phyloP scores from a whole-genome alignment of 2,113 vertebrate genomes.

The Galeopterus variegatus region DNA sequence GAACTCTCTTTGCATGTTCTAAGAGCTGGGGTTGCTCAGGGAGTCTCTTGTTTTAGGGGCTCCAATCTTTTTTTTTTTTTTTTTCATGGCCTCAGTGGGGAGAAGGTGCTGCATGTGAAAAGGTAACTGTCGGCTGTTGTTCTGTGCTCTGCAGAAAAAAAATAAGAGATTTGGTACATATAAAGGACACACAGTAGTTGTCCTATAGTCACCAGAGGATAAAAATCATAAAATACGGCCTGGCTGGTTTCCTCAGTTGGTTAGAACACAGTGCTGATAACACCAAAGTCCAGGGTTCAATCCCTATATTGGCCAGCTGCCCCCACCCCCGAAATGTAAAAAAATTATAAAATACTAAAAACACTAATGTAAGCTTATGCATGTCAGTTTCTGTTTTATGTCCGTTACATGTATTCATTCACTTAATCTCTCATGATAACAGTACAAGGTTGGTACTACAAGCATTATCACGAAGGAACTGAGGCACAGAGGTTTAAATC shows the following conservation, averaged over 20 bases:
- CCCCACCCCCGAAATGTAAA: background rate
- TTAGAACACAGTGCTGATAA: too few relatives aligned
- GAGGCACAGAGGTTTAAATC: background rate
- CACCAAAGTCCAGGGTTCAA: too few relatives aligned
- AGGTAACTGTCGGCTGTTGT: background rate
- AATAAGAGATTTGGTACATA: background rate
- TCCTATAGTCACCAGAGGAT: background rate
- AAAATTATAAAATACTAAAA: constrained; percentile 9
- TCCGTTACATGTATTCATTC: background rate
- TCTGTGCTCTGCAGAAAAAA: background rate
- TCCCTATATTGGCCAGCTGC: too few relatives aligned
- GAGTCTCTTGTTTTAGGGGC: background rate
- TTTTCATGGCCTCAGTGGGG: background rate
- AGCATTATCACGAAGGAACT: background rate
- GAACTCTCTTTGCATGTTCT: background rate
- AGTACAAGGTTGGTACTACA: background rate
- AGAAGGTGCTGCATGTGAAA: background rate
- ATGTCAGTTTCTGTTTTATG: background rate
- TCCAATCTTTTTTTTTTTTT: background rate
- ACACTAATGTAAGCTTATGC: background rate
- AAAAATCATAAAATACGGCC: background rate
- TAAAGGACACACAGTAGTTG: background rate
- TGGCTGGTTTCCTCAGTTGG: too few relatives aligned
- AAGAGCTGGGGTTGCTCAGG: background rate
- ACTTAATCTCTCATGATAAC: background rate